phyloP scores from a whole-genome alignment of 2,797 vertebrate genomes.

The Pitangus sulphuratus region DNA sequence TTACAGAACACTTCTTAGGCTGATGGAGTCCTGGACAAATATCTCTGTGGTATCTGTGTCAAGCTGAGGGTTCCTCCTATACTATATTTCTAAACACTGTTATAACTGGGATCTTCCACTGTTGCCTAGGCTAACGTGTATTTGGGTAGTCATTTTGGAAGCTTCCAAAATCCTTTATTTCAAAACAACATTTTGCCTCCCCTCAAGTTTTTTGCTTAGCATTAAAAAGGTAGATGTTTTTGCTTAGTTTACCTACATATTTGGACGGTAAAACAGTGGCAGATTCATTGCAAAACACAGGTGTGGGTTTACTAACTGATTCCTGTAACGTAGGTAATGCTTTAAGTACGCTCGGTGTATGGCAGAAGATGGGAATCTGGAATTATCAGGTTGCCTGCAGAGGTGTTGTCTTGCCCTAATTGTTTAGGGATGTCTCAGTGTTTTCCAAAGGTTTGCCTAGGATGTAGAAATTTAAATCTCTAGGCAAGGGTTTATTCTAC shows the following conservation, averaged over 20 bases:
- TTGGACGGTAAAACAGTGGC: conserved; percentile 55
- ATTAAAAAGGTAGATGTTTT: neutral
- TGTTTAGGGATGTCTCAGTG: neutral
- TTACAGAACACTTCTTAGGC: conserved; percentile 32
- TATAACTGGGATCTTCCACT: conserved; percentile 60
- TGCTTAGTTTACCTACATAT: neutral
- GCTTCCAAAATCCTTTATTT: neutral
- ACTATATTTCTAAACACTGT: conserved; percentile 34
- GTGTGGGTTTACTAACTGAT: conserved; percentile 68
- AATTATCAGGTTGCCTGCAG: neutral
- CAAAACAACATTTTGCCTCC: neutral
- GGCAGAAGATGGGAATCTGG: neutral
- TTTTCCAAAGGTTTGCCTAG: neutral
- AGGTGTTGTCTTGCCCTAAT: neutral
- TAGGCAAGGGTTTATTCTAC: neutral
- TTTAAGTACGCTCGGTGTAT: neutral
- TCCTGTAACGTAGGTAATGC: neutral
- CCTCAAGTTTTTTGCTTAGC: neutral
- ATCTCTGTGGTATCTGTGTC: conserved; percentile 48
- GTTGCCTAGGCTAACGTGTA: neutral
- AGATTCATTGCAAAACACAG: conserved; percentile 59
- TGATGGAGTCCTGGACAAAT: conserved; percentile 47
- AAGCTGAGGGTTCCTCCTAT: conserved; percentile 48
- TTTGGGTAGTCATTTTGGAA: neutral
- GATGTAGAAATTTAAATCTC: neutral